These are phyloP conservation scores for Eueremaeus valkanovi DNA, from an alignment of 2,888 invertebrate species.

Conservation along the genomic window DNA sequence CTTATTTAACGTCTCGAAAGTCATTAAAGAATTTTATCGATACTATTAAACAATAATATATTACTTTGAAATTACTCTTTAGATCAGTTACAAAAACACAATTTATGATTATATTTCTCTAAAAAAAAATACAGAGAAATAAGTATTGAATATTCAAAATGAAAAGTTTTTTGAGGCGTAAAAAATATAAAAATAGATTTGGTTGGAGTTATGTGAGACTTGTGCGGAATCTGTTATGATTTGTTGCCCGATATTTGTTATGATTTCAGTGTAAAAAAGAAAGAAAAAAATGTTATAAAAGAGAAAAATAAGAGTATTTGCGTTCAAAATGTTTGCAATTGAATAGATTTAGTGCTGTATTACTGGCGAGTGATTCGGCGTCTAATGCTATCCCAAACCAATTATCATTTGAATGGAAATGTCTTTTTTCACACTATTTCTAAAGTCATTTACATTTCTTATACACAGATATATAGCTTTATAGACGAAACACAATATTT, in stretches of 20 bases:
- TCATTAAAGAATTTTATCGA: conserved; percentile 1
- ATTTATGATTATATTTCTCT: background rate
- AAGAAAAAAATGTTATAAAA: background rate
- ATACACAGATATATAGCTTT: too few relatives aligned
- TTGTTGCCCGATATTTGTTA: background rate
- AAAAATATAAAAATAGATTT: conserved; percentile 2
- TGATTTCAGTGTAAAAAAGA: background rate
- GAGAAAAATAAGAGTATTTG: background rate
- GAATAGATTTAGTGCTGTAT: background rate
- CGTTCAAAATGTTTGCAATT: background rate
- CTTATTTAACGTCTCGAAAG: background rate
- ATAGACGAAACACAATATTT: too few relatives aligned
- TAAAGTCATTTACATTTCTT: too few relatives aligned
- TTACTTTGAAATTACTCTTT: background rate
- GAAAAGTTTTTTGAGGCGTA: background rate
- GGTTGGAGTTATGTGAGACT: background rate
- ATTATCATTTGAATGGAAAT: too few relatives aligned
- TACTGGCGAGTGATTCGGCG: too few relatives aligned
- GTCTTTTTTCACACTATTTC: too few relatives aligned
- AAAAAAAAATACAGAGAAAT: background rate
- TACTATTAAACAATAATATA: conserved; percentile 8
- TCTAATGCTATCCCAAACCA: too few relatives aligned
- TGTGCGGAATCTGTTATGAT: background rate
- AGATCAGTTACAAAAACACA: background rate
- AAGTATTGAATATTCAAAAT: background rate